A percentile compares a stretch with the other conserved stretches of the same genome.
phyloP scores from a whole-genome alignment of 1,140 invertebrate species.

The Drosophila murphyi region DNA sequence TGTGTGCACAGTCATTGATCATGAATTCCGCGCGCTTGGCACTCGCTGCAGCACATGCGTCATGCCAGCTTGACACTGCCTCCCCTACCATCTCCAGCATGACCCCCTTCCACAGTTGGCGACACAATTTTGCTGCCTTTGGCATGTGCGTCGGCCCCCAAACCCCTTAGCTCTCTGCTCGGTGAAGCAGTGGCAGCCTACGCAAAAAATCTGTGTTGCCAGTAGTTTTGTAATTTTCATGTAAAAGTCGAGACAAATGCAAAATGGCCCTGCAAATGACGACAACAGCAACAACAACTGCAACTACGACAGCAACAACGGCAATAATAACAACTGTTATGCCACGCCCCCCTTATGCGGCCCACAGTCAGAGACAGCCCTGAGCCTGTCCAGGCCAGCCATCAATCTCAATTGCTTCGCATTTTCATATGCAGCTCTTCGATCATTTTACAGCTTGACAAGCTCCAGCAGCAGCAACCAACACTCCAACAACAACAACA shows the following conservation, averaged over 20 bases:
- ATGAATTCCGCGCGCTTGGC: slow-evolving; percentile 80
- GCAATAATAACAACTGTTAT: slow-evolving; percentile 34
- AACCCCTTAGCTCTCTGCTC: neutral
- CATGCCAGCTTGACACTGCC: slow-evolving; percentile 55
- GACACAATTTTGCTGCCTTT: slow-evolving; percentile 77
- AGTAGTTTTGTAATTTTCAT: slow-evolving; percentile 83
- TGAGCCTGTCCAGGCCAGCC: slow-evolving; percentile 61
- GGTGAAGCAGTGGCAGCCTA: slow-evolving; percentile 41
- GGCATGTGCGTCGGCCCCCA: slow-evolving; percentile 59
- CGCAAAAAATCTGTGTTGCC: slow-evolving; percentile 68
- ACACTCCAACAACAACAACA: slow-evolving; percentile 43
- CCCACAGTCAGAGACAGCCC: slow-evolving; percentile 39
- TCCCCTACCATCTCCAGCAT: neutral
- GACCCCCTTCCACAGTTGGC: slow-evolving; percentile 56
- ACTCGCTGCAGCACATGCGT: slow-evolving; percentile 71
- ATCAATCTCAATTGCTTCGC: slow-evolving; percentile 83
- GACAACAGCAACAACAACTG: slow-evolving; percentile 29
- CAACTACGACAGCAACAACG: slow-evolving; percentile 8
- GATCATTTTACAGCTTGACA: slow-evolving; percentile 79
- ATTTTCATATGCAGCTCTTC: slow-evolving; percentile 82
- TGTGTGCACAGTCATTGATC: slow-evolving; percentile 77
- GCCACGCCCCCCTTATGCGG: slow-evolving; percentile 50
- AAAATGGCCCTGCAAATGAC: slow-evolving; percentile 75
- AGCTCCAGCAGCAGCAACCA: slow-evolving; percentile 48
- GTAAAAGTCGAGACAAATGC: slow-evolving; percentile 80